A percentile compares a stretch with the other conserved stretches of the same genome.
These are phyloP conservation scores for Lonchura striata DNA, from an alignment of 2,113 vertebrate genomes.

Conservation along the genomic window DNA sequence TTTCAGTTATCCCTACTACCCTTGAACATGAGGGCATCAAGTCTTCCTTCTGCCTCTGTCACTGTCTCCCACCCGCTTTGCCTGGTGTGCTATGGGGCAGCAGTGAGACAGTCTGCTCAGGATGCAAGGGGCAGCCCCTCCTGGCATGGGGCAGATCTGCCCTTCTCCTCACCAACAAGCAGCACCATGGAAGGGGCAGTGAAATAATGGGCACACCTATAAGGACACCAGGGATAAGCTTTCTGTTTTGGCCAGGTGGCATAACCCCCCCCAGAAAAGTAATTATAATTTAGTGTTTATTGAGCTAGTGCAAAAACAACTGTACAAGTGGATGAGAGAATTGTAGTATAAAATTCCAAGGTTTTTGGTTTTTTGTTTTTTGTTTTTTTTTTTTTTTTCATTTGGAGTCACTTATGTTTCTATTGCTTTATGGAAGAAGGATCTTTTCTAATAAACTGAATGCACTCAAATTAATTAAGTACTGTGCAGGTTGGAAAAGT, in stretches of 20 bases:
- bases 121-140: neutral
- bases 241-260: neutral
- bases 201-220: fast-evolving
- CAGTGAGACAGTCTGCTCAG: neutral
- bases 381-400: neutral
- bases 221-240: neutral
- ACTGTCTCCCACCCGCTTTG: neutral
- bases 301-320: neutral
- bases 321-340: neutral
- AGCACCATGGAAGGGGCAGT: neutral
- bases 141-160: neutral
- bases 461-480: neutral
- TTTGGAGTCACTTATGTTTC: neutral
- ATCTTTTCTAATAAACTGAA: neutral
- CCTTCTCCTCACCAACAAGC: neutral
- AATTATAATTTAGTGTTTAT: neutral
- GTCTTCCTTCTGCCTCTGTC: neutral
- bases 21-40: neutral
- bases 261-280: neutral
- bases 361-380: fast-evolving
- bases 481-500: neutral
- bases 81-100: neutral
- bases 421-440: neutral
- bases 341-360: neutral
- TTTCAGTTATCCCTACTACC: neutral